Conservation (phyloP, 2,797 vertebrate species). For the Sebastes minor region DNA sequence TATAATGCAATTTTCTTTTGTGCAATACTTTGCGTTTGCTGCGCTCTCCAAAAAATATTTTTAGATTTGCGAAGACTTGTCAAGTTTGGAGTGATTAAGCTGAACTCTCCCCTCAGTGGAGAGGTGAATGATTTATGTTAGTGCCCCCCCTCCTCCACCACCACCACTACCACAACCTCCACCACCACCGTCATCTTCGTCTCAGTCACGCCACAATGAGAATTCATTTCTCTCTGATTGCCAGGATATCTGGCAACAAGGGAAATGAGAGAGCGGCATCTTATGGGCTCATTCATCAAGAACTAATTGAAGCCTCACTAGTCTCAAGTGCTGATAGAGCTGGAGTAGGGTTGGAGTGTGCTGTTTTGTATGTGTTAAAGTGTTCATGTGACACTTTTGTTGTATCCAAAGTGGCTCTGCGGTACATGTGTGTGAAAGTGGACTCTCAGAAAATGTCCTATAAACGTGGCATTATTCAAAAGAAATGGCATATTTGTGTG, state of each 20-base stretch:
- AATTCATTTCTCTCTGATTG: slow-evolving; percentile 93
- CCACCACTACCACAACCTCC: background rate
- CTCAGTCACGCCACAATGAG: slow-evolving; percentile 90
- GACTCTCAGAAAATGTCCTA: background rate
- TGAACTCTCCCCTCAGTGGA: slow-evolving; percentile 53
- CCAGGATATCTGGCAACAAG: slow-evolving; percentile 92
- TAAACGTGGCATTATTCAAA: slow-evolving; percentile 8
- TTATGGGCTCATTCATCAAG: slow-evolving; percentile 99
- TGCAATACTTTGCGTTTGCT: background rate
- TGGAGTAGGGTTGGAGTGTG: slow-evolving; percentile 75
- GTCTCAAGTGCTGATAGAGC: slow-evolving; percentile 95
- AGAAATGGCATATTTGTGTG: slow-evolving; percentile 13
- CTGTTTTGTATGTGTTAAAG: slow-evolving; percentile 54
- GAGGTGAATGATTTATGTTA: slow-evolving; percentile 61
- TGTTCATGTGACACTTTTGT: slow-evolving; percentile 50
- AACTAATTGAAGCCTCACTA: slow-evolving; percentile 98
- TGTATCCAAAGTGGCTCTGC: slow-evolving; percentile 26
- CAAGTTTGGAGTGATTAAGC: slow-evolving; percentile 39
- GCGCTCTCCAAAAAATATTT: background rate
- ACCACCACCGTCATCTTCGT: slow-evolving; percentile 70
- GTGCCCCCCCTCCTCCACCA: background rate
- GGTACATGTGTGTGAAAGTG: slow-evolving; percentile 38
- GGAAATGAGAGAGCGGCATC: slow-evolving; percentile 95
- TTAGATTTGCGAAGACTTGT: slow-evolving; percentile 1
- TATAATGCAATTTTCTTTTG: background rate